phyloP scores from a whole-genome alignment of 2,888 invertebrate genomes.

The Pristionchus maxplancki region DNA sequence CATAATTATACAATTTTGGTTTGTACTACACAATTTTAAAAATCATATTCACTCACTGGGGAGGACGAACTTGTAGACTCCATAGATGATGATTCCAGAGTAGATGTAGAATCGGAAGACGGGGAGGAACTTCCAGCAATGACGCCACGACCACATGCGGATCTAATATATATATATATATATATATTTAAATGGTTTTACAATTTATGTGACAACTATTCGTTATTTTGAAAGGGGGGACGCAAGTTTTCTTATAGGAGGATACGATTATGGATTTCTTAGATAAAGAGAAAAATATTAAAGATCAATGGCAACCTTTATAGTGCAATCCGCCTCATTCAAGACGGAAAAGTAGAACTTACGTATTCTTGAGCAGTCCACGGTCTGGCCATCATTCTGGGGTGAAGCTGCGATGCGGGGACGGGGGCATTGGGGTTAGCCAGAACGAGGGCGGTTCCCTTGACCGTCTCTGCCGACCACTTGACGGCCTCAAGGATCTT shows the following conservation, averaged over 20 bases:
- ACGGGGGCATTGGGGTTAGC: slow-evolving; percentile 70
- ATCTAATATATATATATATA: slow-evolving; percentile 62
- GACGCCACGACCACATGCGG: slow-evolving; percentile 75
- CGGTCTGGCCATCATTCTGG: slow-evolving; percentile 73
- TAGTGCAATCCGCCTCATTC: too few relatives aligned
- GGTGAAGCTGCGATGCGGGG: slow-evolving; percentile 71
- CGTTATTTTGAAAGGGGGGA: too few relatives aligned
- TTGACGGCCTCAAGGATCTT: slow-evolving; percentile 70
- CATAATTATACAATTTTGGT: too few relatives aligned
- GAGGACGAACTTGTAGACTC: slow-evolving; percentile 73
- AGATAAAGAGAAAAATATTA: too few relatives aligned
- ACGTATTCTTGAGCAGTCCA: slow-evolving; percentile 74
- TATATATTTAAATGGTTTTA: too few relatives aligned
- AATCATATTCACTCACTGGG: slow-evolving; percentile 64
- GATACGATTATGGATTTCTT: too few relatives aligned
- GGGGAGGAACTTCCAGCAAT: slow-evolving; percentile 74
- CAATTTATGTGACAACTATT: too few relatives aligned
- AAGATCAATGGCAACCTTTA: too few relatives aligned
- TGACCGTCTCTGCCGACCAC: slow-evolving; percentile 72
- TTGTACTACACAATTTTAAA: too few relatives aligned
- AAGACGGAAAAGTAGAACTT: too few relatives aligned
- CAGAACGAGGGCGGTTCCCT: slow-evolving; percentile 67
- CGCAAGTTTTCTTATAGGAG: too few relatives aligned
- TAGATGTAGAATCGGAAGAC: slow-evolving; percentile 75
- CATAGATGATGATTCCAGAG: slow-evolving; percentile 73